Evolutionary conservation across 2,113 vertebrate genomes (phyloP).

Genomic region (Zosterops borbonicus): DNA sequence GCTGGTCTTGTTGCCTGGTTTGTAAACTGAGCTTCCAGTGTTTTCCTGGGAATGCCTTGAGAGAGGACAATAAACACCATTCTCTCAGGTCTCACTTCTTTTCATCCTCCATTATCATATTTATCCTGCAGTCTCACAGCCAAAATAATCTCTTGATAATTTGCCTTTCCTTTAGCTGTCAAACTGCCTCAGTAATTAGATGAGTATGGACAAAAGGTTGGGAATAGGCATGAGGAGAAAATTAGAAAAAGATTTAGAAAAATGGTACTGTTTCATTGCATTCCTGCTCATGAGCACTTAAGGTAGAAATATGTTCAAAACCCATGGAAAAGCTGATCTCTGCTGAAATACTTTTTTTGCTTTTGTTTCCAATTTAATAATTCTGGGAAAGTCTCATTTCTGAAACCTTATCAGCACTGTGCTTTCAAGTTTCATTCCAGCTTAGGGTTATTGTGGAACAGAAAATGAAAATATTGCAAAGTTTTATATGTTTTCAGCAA

Average conservation of each 20-base stretch:
- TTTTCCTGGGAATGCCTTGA: neutral
- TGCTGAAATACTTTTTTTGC: neutral
- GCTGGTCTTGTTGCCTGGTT: neutral
- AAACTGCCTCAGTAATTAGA: neutral
- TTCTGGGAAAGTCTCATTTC: neutral
- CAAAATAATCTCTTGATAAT: neutral
- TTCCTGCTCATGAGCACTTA: neutral
- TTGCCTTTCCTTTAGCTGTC: neutral
- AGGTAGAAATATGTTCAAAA: neutral
- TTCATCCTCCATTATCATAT: neutral
- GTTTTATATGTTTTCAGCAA: neutral
- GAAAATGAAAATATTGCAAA: neutral
- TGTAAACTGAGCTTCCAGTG: neutral
- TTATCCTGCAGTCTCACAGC: neutral
- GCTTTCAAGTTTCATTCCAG: neutral
- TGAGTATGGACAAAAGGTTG: neutral
- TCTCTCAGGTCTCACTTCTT: neutral
- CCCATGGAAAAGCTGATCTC: neutral
- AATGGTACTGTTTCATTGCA: neutral
- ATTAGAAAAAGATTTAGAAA: neutral
- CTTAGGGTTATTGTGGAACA: neutral
- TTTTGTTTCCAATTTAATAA: neutral
- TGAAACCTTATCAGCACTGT: neutral
- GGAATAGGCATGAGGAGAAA: neutral
- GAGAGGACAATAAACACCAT: neutral